These are phyloP conservation scores for Puma concolor DNA, from an alignment of 2,113 vertebrate genomes.

Conservation along the genomic window DNA sequence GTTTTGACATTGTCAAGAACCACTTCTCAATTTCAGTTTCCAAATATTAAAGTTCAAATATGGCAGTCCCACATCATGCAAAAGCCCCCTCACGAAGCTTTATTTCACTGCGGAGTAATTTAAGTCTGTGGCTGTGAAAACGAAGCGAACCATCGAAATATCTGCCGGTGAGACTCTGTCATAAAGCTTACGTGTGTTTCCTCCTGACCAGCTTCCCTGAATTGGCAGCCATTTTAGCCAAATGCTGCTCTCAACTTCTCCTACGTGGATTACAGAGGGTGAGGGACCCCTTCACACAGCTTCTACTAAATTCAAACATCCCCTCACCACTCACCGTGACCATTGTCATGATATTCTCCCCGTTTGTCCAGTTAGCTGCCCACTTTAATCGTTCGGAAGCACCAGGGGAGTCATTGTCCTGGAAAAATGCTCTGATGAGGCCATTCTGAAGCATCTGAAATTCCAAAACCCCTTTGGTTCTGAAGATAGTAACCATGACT, in stretches of 20 bases:
- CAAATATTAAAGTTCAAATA: background rate
- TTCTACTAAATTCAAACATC: background rate
- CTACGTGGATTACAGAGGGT: background rate
- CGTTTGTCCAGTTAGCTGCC: background rate
- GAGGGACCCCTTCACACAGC: background rate
- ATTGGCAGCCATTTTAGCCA: background rate
- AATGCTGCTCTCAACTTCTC: background rate
- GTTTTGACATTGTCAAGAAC: background rate
- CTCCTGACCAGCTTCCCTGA: background rate
- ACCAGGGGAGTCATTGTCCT: background rate
- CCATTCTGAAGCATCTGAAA: background rate
- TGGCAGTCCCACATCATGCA: background rate
- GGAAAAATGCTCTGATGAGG: background rate
- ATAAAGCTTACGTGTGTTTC: background rate
- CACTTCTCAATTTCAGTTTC: background rate
- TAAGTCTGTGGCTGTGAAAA: background rate
- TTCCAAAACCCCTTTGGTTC: background rate
- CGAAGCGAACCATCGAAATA: background rate
- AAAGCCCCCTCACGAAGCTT: background rate
- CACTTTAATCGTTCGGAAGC: background rate
- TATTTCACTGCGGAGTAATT: background rate
- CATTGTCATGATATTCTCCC: background rate
- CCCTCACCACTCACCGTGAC: rapidly evolving
- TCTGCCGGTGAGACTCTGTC: background rate
- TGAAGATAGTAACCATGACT: background rate